Conservation (phyloP, 2,113 vertebrate genomes). For the Gorsachius goisagi region DNA sequence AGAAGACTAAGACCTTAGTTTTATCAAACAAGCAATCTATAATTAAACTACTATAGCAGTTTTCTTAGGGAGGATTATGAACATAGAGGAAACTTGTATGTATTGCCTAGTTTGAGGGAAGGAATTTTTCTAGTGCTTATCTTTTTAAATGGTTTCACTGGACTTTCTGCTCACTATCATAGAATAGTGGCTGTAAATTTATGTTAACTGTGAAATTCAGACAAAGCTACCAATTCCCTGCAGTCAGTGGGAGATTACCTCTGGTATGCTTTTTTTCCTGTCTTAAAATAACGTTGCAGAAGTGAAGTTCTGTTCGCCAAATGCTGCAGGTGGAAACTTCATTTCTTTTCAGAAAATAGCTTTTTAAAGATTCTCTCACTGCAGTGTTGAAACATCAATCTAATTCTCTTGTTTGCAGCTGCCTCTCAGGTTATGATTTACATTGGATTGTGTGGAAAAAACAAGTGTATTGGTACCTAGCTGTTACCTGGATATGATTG, state of each 20-base stretch:
- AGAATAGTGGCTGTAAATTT: slow-evolving; percentile 20
- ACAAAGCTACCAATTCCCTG: slow-evolving; percentile 23
- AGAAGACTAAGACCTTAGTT: background rate
- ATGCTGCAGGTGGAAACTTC: slow-evolving; percentile 6
- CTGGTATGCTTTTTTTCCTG: background rate
- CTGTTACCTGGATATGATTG: background rate
- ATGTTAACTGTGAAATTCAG: slow-evolving; percentile 45
- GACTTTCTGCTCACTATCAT: slow-evolving; percentile 16
- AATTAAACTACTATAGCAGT: background rate
- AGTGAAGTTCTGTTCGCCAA: slow-evolving; percentile 9
- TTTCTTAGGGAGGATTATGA: background rate
- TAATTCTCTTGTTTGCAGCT: background rate
- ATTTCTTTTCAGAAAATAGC: background rate
- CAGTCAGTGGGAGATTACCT: slow-evolving; percentile 19
- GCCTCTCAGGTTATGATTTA: background rate
- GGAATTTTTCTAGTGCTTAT: background rate
- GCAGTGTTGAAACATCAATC: background rate
- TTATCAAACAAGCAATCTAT: background rate
- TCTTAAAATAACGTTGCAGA: slow-evolving; percentile 38
- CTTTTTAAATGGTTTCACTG: slow-evolving; percentile 45
- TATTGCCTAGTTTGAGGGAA: background rate
- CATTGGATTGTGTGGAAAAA: background rate
- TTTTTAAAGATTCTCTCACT: background rate
- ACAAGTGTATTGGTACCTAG: background rate
- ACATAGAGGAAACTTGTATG: background rate